Evolutionary conservation across 2,797 vertebrate species (phyloP).

Genomic region (Pangasius larnaudii): DNA sequence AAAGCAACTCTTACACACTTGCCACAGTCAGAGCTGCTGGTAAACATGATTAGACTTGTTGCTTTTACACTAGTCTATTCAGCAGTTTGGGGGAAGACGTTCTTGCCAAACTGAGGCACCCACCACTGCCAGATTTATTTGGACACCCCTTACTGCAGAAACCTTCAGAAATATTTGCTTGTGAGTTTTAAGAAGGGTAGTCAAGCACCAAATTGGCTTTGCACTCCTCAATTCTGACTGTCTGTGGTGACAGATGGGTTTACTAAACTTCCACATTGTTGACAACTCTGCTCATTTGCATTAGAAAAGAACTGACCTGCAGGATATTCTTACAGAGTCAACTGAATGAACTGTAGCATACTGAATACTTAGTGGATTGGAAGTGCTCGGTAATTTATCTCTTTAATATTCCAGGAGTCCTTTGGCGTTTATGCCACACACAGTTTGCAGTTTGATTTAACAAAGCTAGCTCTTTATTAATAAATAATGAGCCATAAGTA

Average conservation of each 20-base stretch:
- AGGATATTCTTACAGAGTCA: not conserved
- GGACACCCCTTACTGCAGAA: slow-evolving; percentile 11
- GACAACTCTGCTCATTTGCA: slow-evolving; percentile 43
- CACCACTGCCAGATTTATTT: slow-evolving; percentile 7
- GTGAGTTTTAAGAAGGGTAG: slow-evolving; percentile 60
- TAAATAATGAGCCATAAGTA: not conserved
- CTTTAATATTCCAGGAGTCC: not conserved
- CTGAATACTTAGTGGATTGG: not conserved
- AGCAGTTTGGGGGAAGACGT: not conserved
- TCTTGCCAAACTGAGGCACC: not conserved
- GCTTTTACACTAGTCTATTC: not conserved
- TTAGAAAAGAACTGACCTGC: not conserved
- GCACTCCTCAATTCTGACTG: slow-evolving; percentile 75
- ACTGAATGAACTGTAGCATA: not conserved
- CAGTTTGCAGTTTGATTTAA: not conserved
- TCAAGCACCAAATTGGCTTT: slow-evolving; percentile 78
- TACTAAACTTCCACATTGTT: slow-evolving; percentile 55
- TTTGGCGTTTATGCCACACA: not conserved
- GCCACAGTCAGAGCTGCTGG: slow-evolving; percentile 6
- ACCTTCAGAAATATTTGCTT: slow-evolving; percentile 68
- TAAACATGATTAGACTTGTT: not conserved
- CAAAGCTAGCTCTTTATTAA: not conserved
- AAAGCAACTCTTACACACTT: not conserved
- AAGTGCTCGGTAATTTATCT: not conserved
- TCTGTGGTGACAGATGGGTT: slow-evolving; percentile 72